Evolutionary conservation across 1,140 invertebrate genomes (phyloP), one percentile per base, ranked within the genome.

Genomic region (Euwallacea fornicatus): DNA sequence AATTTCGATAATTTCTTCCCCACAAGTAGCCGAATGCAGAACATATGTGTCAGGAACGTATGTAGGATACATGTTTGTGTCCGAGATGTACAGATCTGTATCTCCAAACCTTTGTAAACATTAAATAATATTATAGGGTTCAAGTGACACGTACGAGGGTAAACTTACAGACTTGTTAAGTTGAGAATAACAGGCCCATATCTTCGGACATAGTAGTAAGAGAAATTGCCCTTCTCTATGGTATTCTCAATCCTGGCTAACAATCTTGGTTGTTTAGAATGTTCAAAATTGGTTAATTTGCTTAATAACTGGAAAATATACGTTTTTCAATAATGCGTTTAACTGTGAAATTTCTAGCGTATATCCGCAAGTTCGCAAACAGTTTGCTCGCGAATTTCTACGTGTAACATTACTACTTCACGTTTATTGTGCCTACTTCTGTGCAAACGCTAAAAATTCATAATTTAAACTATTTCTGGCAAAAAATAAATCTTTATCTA

Each of bases 51-150:
- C 81, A 64, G 80, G 82, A 43, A 84, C 82, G 78, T 78, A 85
- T 7, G 84, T 84, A 33, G 87, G 87, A 60, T 82, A 79, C 21
- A 77, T 66, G 6, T 79, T 79, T 46, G 77, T 76, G 65, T 85
- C 81, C 7, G 86, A 86, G 11, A 87, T 77, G 76, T 87, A 88
- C 42, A 88, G 69, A 78, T 88, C 87, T 42, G 83, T 83, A 82
- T 88, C 87, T 7, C 87, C 87, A 13, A 50, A 33, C n/a, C 16
- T 56, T 47, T 46, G 16, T 8, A 63, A 43, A 46, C 47, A 44
- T 44, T 15, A 63, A 13, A 33, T n/a, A n/a, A n/a, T 43, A 10
- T 63, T n/a, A 63, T 42, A 9, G n/a, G 16, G 42, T 11, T 15
- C 9, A 46, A 47, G 2, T 46, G n/a, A 43, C 13, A 47, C 7